Evolutionary conservation across 2,797 vertebrate genomes (phyloP).

Genomic region (Cetoscarus ocellatus): DNA sequence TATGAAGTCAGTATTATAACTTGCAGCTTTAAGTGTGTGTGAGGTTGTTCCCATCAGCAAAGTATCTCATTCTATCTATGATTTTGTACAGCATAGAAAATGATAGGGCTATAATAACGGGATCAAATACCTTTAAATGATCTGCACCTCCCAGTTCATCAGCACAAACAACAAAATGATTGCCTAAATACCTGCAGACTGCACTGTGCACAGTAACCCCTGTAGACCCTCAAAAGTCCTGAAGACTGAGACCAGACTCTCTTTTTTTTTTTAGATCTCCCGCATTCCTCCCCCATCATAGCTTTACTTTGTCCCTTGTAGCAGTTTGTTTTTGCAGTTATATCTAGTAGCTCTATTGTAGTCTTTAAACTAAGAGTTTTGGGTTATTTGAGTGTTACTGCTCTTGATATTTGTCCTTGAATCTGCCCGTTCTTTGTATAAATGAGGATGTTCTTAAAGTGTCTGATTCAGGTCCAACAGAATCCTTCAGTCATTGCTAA

Average conservation of each 20-base stretch:
- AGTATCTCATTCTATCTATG: neutral
- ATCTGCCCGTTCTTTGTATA: neutral
- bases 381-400: neutral
- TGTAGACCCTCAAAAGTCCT: conserved; percentile 36
- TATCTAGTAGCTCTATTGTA: conserved; percentile 5
- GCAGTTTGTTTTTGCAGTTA: conserved; percentile 8
- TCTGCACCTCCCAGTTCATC: neutral
- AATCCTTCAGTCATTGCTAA: no score
- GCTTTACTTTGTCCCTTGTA: conserved; percentile 20
- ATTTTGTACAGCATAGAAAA: neutral
- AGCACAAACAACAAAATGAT: conserved; percentile 9
- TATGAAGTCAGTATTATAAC: no score
- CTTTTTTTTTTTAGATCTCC: neutral
- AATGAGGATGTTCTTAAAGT: neutral
- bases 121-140: conserved; percentile 6
- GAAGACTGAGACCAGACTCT: conserved; percentile 1
- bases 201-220: conserved; percentile 31
- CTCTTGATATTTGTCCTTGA: neutral
- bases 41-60: no score
- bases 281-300: conserved; percentile 8
- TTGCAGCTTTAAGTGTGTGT: no score
- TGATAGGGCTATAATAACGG: neutral
- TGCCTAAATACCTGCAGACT: conserved; percentile 43
- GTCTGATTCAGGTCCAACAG: neutral
- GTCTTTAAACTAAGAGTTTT: neutral